Conservation (phyloP, 2,113 vertebrate genomes). For the Triplophysa tibetana region DNA sequence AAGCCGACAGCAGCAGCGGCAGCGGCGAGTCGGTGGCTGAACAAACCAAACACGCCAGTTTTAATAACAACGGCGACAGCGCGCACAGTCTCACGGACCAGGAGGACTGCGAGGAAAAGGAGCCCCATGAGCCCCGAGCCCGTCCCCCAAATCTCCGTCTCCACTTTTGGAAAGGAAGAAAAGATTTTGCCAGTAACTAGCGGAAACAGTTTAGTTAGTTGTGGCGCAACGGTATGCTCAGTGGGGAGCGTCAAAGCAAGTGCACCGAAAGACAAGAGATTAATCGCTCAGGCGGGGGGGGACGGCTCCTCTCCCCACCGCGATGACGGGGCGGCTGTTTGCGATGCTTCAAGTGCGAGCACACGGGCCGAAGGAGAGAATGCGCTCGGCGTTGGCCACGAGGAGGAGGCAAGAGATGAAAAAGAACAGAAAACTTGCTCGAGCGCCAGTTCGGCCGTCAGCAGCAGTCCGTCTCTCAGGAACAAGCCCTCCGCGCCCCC, state of each 20-base stretch:
- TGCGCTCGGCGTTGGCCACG: constrained; percentile 40
- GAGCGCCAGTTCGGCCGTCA: constrained; percentile 50
- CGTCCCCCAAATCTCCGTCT: constrained; percentile 48
- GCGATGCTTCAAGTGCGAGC: constrained; percentile 54
- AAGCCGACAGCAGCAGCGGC: neutral
- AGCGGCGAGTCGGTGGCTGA: constrained; percentile 61
- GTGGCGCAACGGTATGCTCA: constrained; percentile 66
- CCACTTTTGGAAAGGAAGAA: constrained; percentile 52
- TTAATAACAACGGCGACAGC: constrained; percentile 42
- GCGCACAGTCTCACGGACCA: constrained; percentile 70
- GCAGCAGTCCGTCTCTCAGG: constrained; percentile 35
- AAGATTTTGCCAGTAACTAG: constrained; percentile 55
- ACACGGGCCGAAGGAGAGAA: constrained; percentile 13
- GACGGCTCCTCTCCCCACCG: constrained; percentile 52
- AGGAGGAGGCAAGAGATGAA: constrained; percentile 44
- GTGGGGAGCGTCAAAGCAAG: constrained; percentile 69
- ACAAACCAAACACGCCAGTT: constrained; percentile 64
- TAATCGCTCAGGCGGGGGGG: constrained; percentile 59
- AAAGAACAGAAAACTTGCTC: constrained; percentile 66
- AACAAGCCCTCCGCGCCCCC: constrained; percentile 52
- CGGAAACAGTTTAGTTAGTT: constrained; percentile 66
- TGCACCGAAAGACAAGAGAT: constrained; percentile 64
- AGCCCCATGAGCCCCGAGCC: constrained; percentile 60
- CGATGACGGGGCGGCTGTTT: constrained; percentile 5
- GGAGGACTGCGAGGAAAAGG: constrained; percentile 62